These are phyloP conservation scores for Cremastinae sp. DNA, from an alignment of 2,888 invertebrate genomes.

Conservation along the genomic window DNA sequence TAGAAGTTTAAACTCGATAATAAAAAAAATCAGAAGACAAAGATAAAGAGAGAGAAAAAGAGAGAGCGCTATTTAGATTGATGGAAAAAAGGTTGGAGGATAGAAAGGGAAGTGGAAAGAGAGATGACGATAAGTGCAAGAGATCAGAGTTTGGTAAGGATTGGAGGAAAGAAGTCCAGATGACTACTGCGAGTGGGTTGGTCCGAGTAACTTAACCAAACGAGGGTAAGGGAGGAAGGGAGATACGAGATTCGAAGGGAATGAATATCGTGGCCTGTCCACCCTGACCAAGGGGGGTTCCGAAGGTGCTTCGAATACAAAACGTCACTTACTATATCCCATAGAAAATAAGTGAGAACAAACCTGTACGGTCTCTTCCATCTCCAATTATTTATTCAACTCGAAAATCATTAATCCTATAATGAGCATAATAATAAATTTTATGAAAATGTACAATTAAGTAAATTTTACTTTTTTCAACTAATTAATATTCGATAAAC, in stretches of 20 bases:
- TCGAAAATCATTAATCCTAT: background rate
- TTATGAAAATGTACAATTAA: too few relatives aligned
- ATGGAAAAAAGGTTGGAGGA: conserved; percentile 30
- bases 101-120: conserved; percentile 64
- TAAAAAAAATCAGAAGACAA: too few relatives aligned
- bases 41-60: too few relatives aligned
- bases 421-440: too few relatives aligned
- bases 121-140: conserved; percentile 45
- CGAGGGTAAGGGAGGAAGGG: conserved; percentile 17
- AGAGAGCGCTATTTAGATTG: conserved; percentile 32
- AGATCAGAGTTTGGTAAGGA: conserved; percentile 61
- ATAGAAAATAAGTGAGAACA: conserved; percentile 45
- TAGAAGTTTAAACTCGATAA: too few relatives aligned
- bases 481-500: too few relatives aligned
- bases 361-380: background rate
- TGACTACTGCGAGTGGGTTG: conserved; percentile 63
- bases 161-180: conserved; percentile 64
- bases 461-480: too few relatives aligned
- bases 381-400: background rate
- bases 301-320: conserved; percentile 65
- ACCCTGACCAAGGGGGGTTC: conserved; percentile 37
- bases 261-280: conserved; percentile 43
- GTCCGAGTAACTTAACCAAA: conserved; percentile 32
- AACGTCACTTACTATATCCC: conserved; percentile 49
- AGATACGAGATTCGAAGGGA: conserved; percentile 11